These are phyloP conservation scores for Stenurella melanura DNA, from an alignment of 2,888 invertebrate species.

Conservation along the genomic window DNA sequence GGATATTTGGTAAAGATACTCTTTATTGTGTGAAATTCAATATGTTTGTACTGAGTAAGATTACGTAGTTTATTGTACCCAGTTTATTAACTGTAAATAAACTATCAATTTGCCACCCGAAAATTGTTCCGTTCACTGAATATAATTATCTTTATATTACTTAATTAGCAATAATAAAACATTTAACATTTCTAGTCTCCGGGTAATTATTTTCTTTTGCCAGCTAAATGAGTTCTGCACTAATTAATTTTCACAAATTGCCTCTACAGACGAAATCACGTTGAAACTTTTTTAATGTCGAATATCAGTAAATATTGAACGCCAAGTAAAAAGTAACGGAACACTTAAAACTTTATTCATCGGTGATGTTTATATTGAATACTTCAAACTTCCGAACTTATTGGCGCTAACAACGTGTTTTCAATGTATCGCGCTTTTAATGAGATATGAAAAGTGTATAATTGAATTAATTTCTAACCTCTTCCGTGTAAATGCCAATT, in stretches of 20 bases:
- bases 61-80: too few relatives aligned
- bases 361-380: slow-evolving; percentile 36
- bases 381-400: slow-evolving; percentile 30
- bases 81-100: neutral
- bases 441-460: slow-evolving; percentile 25
- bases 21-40: too few relatives aligned
- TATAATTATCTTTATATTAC: neutral
- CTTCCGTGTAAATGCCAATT: neutral
- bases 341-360: slow-evolving; percentile 45
- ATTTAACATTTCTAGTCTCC: slow-evolving; percentile 9
- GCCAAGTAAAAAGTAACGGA: slow-evolving; percentile 43
- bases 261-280: slow-evolving; percentile 32
- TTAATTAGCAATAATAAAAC: neutral
- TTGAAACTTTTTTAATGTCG: slow-evolving; percentile 47
- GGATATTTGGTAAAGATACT: too few relatives aligned
- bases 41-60: too few relatives aligned
- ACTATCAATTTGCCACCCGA: neutral
- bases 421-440: slow-evolving; percentile 14
- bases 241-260: slow-evolving; percentile 47
- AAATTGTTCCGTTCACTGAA: slow-evolving; percentile 4
- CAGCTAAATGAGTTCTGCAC: slow-evolving; percentile 30
- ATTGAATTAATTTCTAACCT: slow-evolving; percentile 11
- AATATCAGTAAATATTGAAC: slow-evolving; percentile 42
- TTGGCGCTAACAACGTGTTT: slow-evolving; percentile 22
- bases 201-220: slow-evolving; percentile 20